Evolutionary conservation across 2,888 invertebrate genomes (phyloP).

Genomic region (Patella ulyssiponensis): DNA sequence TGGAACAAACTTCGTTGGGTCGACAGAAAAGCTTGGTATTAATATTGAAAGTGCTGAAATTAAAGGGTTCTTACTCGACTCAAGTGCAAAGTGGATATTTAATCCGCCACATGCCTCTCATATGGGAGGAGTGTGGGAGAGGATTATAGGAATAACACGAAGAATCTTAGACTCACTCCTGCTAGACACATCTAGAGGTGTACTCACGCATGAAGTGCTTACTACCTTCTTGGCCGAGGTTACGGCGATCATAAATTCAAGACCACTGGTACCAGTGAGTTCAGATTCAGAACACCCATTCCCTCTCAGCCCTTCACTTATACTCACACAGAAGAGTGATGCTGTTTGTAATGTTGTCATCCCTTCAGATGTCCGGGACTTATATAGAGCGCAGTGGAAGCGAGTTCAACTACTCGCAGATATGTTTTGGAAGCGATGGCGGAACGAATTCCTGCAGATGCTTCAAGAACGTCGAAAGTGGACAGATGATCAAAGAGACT

Average conservation of each 20-base stretch:
- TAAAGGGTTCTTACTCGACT: not conserved
- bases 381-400: constrained; percentile 17
- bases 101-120: constrained; percentile 40
- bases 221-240: constrained; percentile 39
- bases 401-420: constrained; percentile 17
- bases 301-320: constrained; percentile 34
- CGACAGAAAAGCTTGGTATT: constrained; percentile 40
- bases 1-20: constrained; percentile 53
- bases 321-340: constrained; percentile 21
- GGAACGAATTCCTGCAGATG: constrained; percentile 9
- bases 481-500: not conserved
- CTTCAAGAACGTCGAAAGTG: constrained; percentile 27
- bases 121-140: constrained; percentile 38
- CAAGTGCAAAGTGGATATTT: constrained; percentile 34
- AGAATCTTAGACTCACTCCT: constrained; percentile 39
- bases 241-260: constrained; percentile 31
- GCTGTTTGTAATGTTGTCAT: constrained; percentile 4
- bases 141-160: constrained; percentile 35
- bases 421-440: constrained; percentile 20
- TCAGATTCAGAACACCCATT: constrained; percentile 27
- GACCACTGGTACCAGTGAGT: constrained; percentile 32
- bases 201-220: constrained; percentile 36
- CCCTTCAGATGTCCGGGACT: not conserved
- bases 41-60: constrained; percentile 5
- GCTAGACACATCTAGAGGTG: constrained; percentile 1